These are phyloP conservation scores for Ypsolopha sequella DNA, from an alignment of 2,888 invertebrate species.

Conservation along the genomic window DNA sequence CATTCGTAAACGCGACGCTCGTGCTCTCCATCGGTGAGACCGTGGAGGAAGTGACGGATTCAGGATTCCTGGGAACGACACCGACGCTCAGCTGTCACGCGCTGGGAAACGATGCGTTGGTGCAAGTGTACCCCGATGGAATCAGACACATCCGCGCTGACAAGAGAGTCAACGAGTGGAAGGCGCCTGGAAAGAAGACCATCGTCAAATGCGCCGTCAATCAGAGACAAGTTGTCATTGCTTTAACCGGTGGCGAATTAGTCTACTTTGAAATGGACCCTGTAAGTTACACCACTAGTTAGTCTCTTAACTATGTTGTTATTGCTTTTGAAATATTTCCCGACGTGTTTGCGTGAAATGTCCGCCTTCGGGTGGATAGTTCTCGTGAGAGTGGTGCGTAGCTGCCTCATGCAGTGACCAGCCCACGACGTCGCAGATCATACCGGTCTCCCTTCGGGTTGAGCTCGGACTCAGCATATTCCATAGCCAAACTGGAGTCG, in stretches of 20 bases:
- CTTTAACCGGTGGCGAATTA: constrained; percentile 95
- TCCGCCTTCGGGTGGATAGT: constrained; percentile 32
- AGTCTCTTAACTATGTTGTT: too few species aligned
- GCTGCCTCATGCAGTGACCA: constrained; percentile 63
- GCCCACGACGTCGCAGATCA: constrained; percentile 76
- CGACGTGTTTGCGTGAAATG: constrained; percentile 46
- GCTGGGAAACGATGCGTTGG: constrained; percentile 96
- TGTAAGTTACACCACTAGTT: constrained; percentile 74
- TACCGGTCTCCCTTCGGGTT: constrained; percentile 59
- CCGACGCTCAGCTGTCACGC: constrained; percentile 98
- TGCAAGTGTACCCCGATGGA: constrained; percentile 99
- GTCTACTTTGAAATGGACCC: constrained; percentile 99
- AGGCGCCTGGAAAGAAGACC: constrained; percentile 96
- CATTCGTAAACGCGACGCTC: constrained; percentile 97
- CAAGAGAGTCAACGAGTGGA: constrained; percentile 99
- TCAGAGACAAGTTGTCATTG: constrained; percentile 98
- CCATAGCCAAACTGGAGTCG: constrained; percentile 80
- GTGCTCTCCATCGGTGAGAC: constrained; percentile 99
- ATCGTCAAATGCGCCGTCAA: constrained; percentile 99
- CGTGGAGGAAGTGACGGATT: constrained; percentile 99
- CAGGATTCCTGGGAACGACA: constrained; percentile 98
- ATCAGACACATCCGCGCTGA: constrained; percentile 98
- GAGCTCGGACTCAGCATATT: constrained; percentile 77
- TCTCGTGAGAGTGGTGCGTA: constrained; percentile 53
- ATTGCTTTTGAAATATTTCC: constrained; percentile 5